Conservation (phyloP, 2,888 invertebrate species). For the Eutolmus rufibarbis region DNA sequence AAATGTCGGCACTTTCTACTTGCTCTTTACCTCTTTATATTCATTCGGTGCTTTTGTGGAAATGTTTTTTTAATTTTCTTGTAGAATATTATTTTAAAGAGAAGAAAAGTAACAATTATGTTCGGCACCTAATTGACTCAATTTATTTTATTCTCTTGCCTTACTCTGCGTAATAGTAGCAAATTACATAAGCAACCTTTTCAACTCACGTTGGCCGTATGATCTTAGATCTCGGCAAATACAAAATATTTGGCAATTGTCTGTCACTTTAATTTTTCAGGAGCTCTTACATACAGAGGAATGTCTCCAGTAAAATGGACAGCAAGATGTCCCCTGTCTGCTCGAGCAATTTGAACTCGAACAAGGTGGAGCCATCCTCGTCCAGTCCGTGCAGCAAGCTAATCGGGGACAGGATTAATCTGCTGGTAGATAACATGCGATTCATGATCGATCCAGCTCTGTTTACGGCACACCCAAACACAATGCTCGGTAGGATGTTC, state of each 20-base stretch:
- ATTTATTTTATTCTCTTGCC: too few species aligned
- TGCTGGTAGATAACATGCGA: conserved; percentile 96
- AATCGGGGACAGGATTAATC: conserved; percentile 76
- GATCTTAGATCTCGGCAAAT: not conserved
- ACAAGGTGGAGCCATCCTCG: conserved; percentile 14
- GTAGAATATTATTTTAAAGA: too few species aligned
- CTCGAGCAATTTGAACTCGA: not conserved
- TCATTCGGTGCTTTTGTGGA: too few species aligned
- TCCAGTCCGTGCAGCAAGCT: conserved; percentile 11
- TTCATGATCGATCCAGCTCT: conserved; percentile 93
- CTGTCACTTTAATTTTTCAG: not conserved
- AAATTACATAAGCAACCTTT: too few species aligned
- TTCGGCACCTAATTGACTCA: too few species aligned
- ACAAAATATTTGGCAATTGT: not conserved
- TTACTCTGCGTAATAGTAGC: too few species aligned
- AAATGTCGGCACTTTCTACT: too few species aligned
- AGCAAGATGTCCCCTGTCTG: conserved; percentile 2
- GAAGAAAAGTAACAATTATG: too few species aligned
- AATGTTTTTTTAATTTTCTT: too few species aligned
- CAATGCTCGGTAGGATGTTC: conserved; percentile 99
- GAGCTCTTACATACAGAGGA: conserved; percentile 20
- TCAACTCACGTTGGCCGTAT: not conserved
- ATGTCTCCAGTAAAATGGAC: not conserved
- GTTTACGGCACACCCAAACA: conserved; percentile 94
- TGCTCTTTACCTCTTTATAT: too few species aligned